Evolutionary conservation across 2,797 vertebrate genomes (phyloP), one percentile per base, ranked within the genome.

Genomic region (Macroramphosus scolopax): DNA sequence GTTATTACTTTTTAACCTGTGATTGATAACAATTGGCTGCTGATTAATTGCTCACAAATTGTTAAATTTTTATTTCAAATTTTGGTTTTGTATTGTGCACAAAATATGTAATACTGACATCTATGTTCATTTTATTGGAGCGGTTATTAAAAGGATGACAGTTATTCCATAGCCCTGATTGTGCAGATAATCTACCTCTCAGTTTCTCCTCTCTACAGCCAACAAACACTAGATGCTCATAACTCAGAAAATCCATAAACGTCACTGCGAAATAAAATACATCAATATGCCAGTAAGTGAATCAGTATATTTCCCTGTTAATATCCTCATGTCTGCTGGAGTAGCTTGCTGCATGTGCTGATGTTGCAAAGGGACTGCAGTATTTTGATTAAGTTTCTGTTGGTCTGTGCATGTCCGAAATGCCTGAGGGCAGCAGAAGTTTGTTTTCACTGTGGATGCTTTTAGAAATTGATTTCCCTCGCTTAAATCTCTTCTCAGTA

Each of bases 371-470:
- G 43, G 54, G 47, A 62, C 32, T 14, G 37, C n/a, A n/a, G 18
- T 29, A 17, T 39, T 65, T 43, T 65, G 35, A 71, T 75, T 47
- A 54, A 47, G 24, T 52, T 48, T 41, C 37, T 53, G 62, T 68
- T 69, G 42, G 52, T 51, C 25, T 68, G 55, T 63, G 32, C 51
- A 44, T 53, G 26, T 64, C 53, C 68, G 39, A 66, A 76, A 43
- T 29, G 58, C 53, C 55, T 18, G 41, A 31, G 61, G 64, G n/a
- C 29, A 43, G 36, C 28, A 17, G 28, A 39, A 47, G 15, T 22
- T 62, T 1, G 1, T 51, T 55, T 66, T 41, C 47, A 53, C 17
- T 30, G 15, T 44, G 15, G 15, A 66, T 57, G 52, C 29, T 47
- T 32, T 20, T 5, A 38, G 52, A 50, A 39, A 69, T 45, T 25